A percentile compares a stretch with the other conserved stretches of the same genome.
These are phyloP conservation scores for Scaptomyza hsui DNA, from an alignment of 1,140 invertebrate species.

Conservation along the genomic window DNA sequence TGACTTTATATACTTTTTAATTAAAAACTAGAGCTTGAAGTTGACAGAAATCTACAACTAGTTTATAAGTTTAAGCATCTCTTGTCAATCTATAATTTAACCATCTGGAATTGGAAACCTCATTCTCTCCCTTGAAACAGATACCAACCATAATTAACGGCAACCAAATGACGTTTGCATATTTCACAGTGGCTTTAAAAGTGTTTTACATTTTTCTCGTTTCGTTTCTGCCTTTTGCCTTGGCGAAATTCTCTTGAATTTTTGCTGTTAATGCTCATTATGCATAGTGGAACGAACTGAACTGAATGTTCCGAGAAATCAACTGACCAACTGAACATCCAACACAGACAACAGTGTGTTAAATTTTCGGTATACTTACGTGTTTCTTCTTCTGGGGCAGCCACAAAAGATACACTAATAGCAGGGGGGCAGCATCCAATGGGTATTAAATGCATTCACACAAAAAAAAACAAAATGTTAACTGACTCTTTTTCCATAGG, in stretches of 20 bases:
- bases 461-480: neutral
- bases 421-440: conserved; percentile 6
- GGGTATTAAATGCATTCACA: conserved; percentile 29
- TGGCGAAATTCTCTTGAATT: conserved; percentile 63
- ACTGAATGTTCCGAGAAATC: conserved; percentile 59
- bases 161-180: conserved; percentile 67
- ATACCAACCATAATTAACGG: conserved; percentile 56
- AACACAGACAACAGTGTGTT: neutral
- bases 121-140: neutral
- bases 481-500: neutral
- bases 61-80: too few relatives aligned
- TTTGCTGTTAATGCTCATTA: conserved; percentile 59
- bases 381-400: conserved; percentile 4
- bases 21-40: too few relatives aligned
- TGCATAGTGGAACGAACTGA: conserved; percentile 56
- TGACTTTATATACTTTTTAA: too few relatives aligned
- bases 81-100: too few relatives aligned
- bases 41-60: too few relatives aligned
- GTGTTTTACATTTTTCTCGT: conserved; percentile 9
- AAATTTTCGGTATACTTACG: neutral
- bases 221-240: conserved; percentile 12
- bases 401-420: conserved; percentile 26
- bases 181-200: conserved; percentile 29
- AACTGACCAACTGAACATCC: conserved; percentile 26
- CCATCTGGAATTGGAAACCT: neutral